phyloP scores from a whole-genome alignment of 2,888 invertebrate species.

The Rugalucina vietnamica region DNA sequence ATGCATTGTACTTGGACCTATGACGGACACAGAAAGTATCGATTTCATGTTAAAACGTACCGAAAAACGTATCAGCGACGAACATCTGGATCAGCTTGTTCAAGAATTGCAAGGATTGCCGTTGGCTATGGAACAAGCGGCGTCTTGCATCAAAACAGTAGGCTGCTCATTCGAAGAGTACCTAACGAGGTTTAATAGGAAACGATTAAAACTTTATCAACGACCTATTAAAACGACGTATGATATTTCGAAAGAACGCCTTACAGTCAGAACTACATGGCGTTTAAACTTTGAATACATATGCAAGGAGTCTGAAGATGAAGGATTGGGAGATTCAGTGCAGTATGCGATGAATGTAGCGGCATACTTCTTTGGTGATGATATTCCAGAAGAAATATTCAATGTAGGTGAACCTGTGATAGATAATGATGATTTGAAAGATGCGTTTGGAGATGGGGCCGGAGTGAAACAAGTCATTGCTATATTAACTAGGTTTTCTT shows the following conservation, averaged over 20 bases:
- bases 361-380: constrained; percentile 39
- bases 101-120: constrained; percentile 44
- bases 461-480: constrained; percentile 27
- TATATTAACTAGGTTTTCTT: constrained; percentile 42
- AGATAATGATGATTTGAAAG: constrained; percentile 12
- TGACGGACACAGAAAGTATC: constrained; percentile 15
- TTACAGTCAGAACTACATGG: constrained; percentile 44
- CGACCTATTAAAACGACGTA: background rate
- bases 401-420: constrained; percentile 38
- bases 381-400: constrained; percentile 36
- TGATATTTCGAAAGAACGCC: constrained; percentile 7
- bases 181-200: constrained; percentile 10
- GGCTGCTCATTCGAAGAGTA: constrained; percentile 36
- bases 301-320: constrained; percentile 34
- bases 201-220: constrained; percentile 31
- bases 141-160: constrained; percentile 31
- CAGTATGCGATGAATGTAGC: constrained; percentile 34
- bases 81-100: background rate
- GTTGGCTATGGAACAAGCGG: constrained; percentile 50
- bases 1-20: constrained; percentile 23
- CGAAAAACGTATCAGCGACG: background rate
- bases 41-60: constrained; percentile 26
- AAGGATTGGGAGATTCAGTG: constrained; percentile 23
- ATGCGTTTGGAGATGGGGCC: constrained; percentile 5
- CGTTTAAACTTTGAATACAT: constrained; percentile 46